phyloP scores from a whole-genome alignment of 2,113 vertebrate species.

The Cynocephalus volans region DNA sequence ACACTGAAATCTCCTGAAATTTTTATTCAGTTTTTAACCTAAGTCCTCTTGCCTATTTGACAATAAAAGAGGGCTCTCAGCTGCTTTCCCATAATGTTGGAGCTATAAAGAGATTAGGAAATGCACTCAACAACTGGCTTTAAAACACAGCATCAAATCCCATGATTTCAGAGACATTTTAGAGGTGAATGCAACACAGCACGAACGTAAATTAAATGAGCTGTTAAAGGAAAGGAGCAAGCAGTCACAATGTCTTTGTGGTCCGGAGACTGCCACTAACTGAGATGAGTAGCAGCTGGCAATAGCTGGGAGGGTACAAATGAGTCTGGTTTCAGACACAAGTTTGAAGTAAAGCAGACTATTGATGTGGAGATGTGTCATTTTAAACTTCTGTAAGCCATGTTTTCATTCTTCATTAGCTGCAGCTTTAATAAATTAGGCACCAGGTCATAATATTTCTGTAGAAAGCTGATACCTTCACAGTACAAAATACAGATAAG shows the following conservation, averaged over 20 bases:
- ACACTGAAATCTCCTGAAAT: constrained; percentile 12
- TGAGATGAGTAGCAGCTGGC: not conserved
- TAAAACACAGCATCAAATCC: not conserved
- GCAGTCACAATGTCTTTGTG: not conserved
- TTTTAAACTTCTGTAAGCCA: constrained; percentile 17
- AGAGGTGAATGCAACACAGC: not conserved
- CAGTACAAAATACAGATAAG: not conserved
- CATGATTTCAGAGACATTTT: not conserved
- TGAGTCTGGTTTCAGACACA: not conserved
- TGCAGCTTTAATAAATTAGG: not conserved
- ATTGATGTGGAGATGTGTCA: not conserved
- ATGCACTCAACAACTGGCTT: not conserved
- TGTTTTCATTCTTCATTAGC: not conserved
- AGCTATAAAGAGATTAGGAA: not conserved
- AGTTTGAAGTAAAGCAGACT: not conserved
- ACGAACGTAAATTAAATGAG: not conserved
- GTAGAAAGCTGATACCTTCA: not conserved
- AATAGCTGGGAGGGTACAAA: not conserved
- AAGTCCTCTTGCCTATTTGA: constrained; percentile 28
- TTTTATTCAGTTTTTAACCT: constrained; percentile 42
- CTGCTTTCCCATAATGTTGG: not conserved
- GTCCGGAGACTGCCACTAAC: not conserved
- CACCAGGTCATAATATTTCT: not conserved
- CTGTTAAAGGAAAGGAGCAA: not conserved
- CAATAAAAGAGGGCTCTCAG: not conserved